These are phyloP conservation scores for Himalopsyche kuldschensis DNA, from an alignment of 2,888 invertebrate genomes.

Conservation along the genomic window DNA sequence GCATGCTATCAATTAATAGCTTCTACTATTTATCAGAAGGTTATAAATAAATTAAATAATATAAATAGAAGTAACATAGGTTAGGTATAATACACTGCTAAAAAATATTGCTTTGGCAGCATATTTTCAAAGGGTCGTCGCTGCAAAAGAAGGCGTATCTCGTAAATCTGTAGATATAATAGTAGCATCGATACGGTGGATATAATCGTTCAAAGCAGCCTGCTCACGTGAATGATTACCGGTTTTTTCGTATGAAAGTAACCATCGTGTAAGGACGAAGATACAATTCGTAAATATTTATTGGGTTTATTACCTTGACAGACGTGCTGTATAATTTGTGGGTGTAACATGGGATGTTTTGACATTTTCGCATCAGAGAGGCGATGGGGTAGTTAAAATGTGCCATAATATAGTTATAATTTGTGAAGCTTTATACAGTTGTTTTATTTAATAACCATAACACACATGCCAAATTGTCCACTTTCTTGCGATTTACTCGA, in stretches of 20 bases:
- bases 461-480: background rate
- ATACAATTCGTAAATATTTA: background rate
- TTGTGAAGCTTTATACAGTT: background rate
- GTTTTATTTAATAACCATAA: background rate
- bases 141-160: background rate
- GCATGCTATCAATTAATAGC: no score
- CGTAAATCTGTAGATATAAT: background rate
- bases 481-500: background rate
- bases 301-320: background rate
- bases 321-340: background rate
- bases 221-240: background rate
- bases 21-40: no score
- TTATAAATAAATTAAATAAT: background rate
- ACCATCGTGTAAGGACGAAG: background rate
- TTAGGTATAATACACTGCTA: background rate
- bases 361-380: background rate
- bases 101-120: background rate
- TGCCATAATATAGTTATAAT: background rate
- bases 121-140: background rate
- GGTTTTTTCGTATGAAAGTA: background rate
- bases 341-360: background rate
- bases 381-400: background rate
- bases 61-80: background rate
- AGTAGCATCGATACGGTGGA: background rate
- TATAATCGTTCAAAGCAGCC: background rate